These are phyloP conservation scores for Heterodera filipjevi DNA, from an alignment of 2,888 invertebrate genomes.

Conservation along the genomic window DNA sequence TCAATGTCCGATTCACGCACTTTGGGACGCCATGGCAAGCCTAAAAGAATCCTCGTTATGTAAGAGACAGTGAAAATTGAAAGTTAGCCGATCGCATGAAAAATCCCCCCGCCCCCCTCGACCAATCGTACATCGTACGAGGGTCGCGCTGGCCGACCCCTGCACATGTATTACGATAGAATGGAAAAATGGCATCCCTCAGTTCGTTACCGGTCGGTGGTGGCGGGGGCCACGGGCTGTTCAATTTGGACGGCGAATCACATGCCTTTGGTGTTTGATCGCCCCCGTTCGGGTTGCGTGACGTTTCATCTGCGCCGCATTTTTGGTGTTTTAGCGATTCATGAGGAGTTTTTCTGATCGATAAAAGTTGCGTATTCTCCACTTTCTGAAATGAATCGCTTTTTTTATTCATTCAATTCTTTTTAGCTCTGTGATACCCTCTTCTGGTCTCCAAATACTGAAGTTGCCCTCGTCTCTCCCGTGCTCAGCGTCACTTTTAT, in stretches of 20 bases:
- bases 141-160: too few species aligned
- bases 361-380: neutral
- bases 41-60: constrained; percentile 31
- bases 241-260: constrained; percentile 10
- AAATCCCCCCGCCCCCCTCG: too few species aligned
- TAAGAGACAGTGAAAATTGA: too few species aligned
- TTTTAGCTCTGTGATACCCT: neutral
- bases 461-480: constrained; percentile 2
- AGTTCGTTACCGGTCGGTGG: constrained; percentile 28
- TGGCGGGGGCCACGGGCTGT: constrained; percentile 30
- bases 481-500: neutral
- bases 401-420: neutral
- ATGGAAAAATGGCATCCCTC: too few species aligned
- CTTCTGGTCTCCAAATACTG: neutral
- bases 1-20: constrained; percentile 55
- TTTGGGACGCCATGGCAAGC: constrained; percentile 50
- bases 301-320: neutral
- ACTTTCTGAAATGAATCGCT: neutral
- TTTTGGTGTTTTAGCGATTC: neutral
- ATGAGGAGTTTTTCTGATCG: neutral
- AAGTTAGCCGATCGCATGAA: too few species aligned
- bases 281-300: constrained; percentile 23
- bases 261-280: constrained; percentile 37
- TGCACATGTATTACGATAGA: too few species aligned
- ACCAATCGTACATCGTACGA: too few species aligned